phyloP scores from a whole-genome alignment of 2,888 invertebrate genomes.

The Drosophila monieri region DNA sequence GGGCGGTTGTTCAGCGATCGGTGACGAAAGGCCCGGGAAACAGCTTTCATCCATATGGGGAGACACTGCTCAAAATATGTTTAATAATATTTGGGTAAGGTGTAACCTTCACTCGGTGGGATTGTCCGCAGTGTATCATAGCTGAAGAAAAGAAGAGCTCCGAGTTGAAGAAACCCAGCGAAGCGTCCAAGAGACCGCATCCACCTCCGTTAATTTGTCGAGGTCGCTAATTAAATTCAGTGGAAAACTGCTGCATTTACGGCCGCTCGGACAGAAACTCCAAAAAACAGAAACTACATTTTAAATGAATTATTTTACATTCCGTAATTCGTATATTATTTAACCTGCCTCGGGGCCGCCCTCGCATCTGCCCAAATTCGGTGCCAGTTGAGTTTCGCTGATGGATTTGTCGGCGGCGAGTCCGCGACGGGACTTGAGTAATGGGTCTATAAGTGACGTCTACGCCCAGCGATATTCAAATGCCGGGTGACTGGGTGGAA shows the following conservation, averaged over 20 bases:
- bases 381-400: slow-evolving; percentile 21
- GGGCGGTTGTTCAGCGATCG: slow-evolving; percentile 64
- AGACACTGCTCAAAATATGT: slow-evolving; percentile 2
- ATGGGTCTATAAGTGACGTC: slow-evolving; percentile 66
- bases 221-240: slow-evolving; percentile 76
- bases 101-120: background rate
- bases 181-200: slow-evolving; percentile 79
- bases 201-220: slow-evolving; percentile 76
- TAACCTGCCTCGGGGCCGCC: slow-evolving; percentile 41
- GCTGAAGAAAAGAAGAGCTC: slow-evolving; percentile 27
- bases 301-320: slow-evolving; percentile 52
- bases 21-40: slow-evolving; percentile 65
- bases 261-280: slow-evolving; percentile 11
- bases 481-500: background rate
- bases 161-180: slow-evolving; percentile 60
- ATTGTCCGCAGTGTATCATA: slow-evolving; percentile 11
- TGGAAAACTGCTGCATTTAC: slow-evolving; percentile 76
- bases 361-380: slow-evolving; percentile 36
- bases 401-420: slow-evolving; percentile 62
- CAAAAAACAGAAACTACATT: slow-evolving; percentile 26
- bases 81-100: background rate
- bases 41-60: slow-evolving; percentile 30
- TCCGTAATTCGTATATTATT: slow-evolving; percentile 50
- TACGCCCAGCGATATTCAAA: slow-evolving; percentile 50
- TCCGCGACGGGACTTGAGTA: slow-evolving; percentile 62